Conservation (phyloP, 2,888 invertebrate genomes). For the Alentia gelatinosa region DNA sequence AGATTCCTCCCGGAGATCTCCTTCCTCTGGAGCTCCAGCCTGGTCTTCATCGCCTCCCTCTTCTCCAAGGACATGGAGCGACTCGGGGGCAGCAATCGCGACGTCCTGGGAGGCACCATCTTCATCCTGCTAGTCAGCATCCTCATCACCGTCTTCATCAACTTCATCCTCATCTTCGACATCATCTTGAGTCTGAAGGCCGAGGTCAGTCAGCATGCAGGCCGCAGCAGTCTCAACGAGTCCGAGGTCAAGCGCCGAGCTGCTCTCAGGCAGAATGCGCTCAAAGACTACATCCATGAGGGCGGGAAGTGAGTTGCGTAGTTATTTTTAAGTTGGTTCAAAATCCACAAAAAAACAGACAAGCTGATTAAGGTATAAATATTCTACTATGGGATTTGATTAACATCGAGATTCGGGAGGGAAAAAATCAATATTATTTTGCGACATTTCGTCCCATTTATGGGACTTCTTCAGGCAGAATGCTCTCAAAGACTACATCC, state of each 20-base stretch:
- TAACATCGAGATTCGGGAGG: too few relatives aligned
- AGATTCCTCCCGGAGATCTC: background rate
- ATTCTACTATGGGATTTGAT: too few relatives aligned
- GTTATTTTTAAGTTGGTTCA: too few relatives aligned
- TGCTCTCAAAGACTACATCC: background rate
- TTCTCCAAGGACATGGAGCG: background rate
- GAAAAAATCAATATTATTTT: too few relatives aligned
- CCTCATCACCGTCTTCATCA: background rate
- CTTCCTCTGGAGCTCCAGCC: background rate
- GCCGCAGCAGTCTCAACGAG: background rate
- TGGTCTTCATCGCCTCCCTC: background rate
- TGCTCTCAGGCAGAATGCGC: background rate
- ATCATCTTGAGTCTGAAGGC: background rate
- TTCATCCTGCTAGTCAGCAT: background rate
- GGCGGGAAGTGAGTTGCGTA: background rate
- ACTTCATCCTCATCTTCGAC: background rate
- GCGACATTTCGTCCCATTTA: too few relatives aligned
- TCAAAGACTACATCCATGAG: background rate
- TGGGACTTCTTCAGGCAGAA: background rate
- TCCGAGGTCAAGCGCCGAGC: background rate
- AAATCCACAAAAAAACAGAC: too few relatives aligned
- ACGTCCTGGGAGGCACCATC: background rate
- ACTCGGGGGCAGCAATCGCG: too few relatives aligned
- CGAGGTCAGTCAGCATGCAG: background rate
- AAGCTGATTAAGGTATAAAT: too few relatives aligned